These are phyloP conservation scores for Adelosebastes latens DNA, from an alignment of 2,797 vertebrate species.

Conservation along the genomic window DNA sequence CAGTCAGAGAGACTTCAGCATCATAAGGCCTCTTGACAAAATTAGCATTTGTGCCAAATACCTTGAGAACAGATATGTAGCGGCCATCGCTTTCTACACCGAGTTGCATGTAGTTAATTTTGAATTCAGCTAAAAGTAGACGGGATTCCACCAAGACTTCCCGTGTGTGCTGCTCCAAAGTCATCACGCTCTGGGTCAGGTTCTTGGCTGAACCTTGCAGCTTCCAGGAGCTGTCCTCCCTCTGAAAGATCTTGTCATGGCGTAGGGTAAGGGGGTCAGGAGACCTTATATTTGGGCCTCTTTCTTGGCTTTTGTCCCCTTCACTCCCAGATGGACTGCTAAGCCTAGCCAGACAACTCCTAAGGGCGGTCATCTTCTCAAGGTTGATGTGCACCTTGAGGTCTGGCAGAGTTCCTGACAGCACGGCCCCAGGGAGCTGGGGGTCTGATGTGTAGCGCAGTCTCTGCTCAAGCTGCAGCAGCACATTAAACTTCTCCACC, in stretches of 20 bases:
- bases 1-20: constrained; percentile 92
- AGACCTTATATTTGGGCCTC: constrained; percentile 57
- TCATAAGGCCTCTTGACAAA: constrained; percentile 98
- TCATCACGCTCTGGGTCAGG: constrained; percentile 93
- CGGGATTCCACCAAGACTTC: constrained; percentile 96
- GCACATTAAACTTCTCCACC: constrained; percentile 97
- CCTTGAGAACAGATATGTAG: constrained; percentile 98
- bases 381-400: constrained; percentile 97
- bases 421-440: constrained; percentile 93
- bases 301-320: constrained; percentile 38
- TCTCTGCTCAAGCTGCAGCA: constrained; percentile 93
- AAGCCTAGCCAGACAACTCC: constrained; percentile 89
- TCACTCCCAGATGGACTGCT: constrained; percentile 75
- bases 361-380: constrained; percentile 94
- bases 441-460: constrained; percentile 97
- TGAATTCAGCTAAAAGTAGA: constrained; percentile 95
- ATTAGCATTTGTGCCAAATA: constrained; percentile 95
- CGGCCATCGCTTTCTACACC: constrained; percentile 94
- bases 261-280: constrained; percentile 84
- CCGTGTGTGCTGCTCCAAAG: constrained; percentile 93
- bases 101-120: constrained; percentile 97
- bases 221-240: constrained; percentile 88
- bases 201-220: constrained; percentile 92
- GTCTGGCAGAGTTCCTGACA: constrained; percentile 94
- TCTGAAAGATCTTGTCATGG: constrained; percentile 90